Conservation (phyloP, 64 coral and sea anemone species). For the Montipora foliosa region DNA sequence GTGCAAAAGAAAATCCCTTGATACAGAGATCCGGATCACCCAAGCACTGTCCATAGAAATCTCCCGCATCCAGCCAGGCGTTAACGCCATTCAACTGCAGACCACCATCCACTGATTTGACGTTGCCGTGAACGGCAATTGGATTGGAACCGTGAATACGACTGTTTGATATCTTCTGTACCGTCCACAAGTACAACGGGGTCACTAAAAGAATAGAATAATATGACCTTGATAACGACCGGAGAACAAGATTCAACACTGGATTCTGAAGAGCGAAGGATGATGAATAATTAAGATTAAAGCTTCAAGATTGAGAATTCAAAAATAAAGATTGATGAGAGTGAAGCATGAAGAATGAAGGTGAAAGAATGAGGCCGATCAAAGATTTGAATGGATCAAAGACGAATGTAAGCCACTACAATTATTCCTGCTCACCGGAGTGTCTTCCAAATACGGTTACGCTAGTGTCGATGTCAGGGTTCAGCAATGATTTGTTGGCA, state of each 20-base stretch:
- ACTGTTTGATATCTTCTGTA: constrained; percentile 93
- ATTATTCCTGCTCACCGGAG: constrained; percentile 44
- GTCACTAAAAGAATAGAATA: constrained; percentile 59
- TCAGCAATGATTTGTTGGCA: constrained; percentile 79
- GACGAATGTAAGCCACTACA: too few relatives aligned
- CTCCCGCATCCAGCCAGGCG: constrained; percentile 95
- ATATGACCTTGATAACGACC: background rate
- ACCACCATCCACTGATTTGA: constrained; percentile 84
- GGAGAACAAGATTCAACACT: background rate
- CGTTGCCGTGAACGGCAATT: constrained; percentile 82
- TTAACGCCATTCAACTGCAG: constrained; percentile 95
- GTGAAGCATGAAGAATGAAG: too few relatives aligned
- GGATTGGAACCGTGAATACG: constrained; percentile 91
- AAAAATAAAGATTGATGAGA: too few relatives aligned
- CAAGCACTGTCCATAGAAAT: constrained; percentile 97
- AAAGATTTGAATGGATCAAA: too few relatives aligned
- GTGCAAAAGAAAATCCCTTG: constrained; percentile 93
- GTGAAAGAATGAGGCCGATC: too few relatives aligned
- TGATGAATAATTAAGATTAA: too few relatives aligned
- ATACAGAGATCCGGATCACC: constrained; percentile 98
- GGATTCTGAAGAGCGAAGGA: too few relatives aligned
- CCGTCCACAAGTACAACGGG: constrained; percentile 94
- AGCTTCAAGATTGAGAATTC: too few relatives aligned
- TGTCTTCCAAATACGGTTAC: constrained; percentile 81
- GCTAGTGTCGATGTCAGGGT: constrained; percentile 78